Conservation (phyloP, 2,113 vertebrate genomes). For the Silurus meridionalis region DNA sequence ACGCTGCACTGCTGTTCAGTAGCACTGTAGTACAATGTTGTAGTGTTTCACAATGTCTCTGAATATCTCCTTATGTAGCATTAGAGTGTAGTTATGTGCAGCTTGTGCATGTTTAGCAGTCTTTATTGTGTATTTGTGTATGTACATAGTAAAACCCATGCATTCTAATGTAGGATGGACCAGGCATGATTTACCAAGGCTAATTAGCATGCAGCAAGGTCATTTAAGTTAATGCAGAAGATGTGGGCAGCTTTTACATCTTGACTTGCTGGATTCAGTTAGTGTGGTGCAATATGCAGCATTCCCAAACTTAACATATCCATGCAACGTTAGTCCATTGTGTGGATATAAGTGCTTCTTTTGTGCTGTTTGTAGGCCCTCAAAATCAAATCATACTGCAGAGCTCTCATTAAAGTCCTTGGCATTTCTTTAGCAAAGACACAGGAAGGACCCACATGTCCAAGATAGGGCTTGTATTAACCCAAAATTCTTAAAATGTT, state of each 20-base stretch:
- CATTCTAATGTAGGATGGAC: slow-evolving; percentile 3
- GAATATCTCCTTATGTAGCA: background rate
- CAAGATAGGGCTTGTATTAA: background rate
- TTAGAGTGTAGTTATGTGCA: slow-evolving; percentile 17
- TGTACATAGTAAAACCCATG: slow-evolving; percentile 1
- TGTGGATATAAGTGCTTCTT: slow-evolving; percentile 29
- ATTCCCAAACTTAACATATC: slow-evolving; percentile 33
- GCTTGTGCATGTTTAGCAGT: slow-evolving; percentile 50
- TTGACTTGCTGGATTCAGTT: slow-evolving; percentile 32
- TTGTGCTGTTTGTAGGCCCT: slow-evolving; percentile 16
- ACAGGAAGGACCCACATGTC: background rate
- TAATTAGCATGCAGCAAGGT: slow-evolving; percentile 38
- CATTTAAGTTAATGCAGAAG: slow-evolving; percentile 46
- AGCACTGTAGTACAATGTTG: background rate
- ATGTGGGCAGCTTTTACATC: slow-evolving; percentile 41
- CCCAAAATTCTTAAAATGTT: slow-evolving; percentile 12
- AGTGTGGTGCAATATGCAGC: slow-evolving; percentile 28
- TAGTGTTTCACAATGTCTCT: slow-evolving; percentile 1
- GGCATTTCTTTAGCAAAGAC: slow-evolving; percentile 18
- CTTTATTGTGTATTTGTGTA: background rate
- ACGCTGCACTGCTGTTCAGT: background rate
- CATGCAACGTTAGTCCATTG: slow-evolving; percentile 31
- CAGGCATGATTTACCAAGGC: slow-evolving; percentile 19
- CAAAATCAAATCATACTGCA: slow-evolving; percentile 29
- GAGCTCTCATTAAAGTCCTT: slow-evolving; percentile 20